A percentile compares a stretch with the other conserved stretches of the same genome.
phyloP scores from a whole-genome alignment of 2,888 invertebrate species.

The Drosophila neonasuta region DNA sequence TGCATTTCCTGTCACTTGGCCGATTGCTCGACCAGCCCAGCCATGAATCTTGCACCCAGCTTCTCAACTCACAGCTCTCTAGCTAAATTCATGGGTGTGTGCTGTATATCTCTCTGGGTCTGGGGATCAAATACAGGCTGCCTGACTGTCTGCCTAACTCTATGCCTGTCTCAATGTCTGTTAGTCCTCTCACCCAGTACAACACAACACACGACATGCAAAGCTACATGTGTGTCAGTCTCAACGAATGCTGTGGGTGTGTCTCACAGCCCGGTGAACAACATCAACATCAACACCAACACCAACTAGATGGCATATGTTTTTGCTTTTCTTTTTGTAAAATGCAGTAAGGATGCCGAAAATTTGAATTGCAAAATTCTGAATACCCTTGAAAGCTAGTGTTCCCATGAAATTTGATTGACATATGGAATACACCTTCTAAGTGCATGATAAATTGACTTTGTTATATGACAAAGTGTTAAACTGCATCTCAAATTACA shows the following conservation, averaged over 20 bases:
- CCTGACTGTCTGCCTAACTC: conserved; percentile 37
- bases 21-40: conserved; percentile 54
- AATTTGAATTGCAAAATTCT: conserved; percentile 22
- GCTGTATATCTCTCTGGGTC: conserved; percentile 43
- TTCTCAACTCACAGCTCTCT: conserved; percentile 16
- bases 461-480: conserved; percentile 1
- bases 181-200: conserved; percentile 25
- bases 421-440: conserved; percentile 1
- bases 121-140: conserved; percentile 47
- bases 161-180: conserved; percentile 52
- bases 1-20: conserved; percentile 77
- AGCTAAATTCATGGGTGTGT: conserved; percentile 59
- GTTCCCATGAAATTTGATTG: not conserved
- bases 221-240: conserved; percentile 69
- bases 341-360: conserved; percentile 31
- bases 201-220: conserved; percentile 56
- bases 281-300: conserved; percentile 54
- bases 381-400: conserved; percentile 3
- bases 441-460: not conserved
- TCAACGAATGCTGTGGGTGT: conserved; percentile 48
- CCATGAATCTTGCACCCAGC: conserved; percentile 52
- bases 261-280: conserved; percentile 44
- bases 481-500: not conserved
- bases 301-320: conserved; percentile 61
- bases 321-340: conserved; percentile 42